Base-by-base conservation (phyloP, 2,113 vertebrate species). In the Litocranius walleri region DNA sequence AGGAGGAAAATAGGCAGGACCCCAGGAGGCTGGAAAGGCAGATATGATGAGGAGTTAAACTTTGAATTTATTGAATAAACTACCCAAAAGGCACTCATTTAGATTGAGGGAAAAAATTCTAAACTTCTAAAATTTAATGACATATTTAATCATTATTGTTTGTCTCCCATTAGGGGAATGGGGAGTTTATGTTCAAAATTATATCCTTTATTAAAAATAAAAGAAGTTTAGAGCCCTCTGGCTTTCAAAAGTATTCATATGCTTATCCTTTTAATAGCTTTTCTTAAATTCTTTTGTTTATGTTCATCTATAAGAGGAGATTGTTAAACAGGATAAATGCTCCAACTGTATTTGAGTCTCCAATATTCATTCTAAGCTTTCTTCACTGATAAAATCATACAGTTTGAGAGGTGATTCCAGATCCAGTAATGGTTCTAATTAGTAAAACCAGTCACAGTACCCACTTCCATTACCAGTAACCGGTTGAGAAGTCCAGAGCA, bases 111-210 rank as follows among this genome's bases (percentile, higher is more conserved):
- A 92, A 87, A 90, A 88, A 80, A 62, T 54, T 88, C 67, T 80
- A 91, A 91, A 91, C 64, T n/a, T n/a, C n/a, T 94, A 16, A 25
- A 94, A 88, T 62, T 94, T 80, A 93, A 96, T 61, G 45, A 30
- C 19, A 67, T 54, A 78, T 87, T 94, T 94, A 90, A 83, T 87
- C 54, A 87, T 87, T 90, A 89, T 77, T 89, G 33, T 89, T 88
- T 92, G 74, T 90, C 15, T 86, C 71, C 19, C 52, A 90, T 90
- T 92, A 96, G 43, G 5, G n/a, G 77, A 88, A 83, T 43, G 12
- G 9, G 19, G 25, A 3, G 1, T 61, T 97, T 84, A 27, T 93
- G 25, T 71, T 33, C 43, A 89, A 77, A 33, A 77, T 45, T 13
- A 77, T 64, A 52, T 43, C 33, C 9, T 94, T 94, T 59, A 36